Base-by-base conservation (phyloP, 1,140 invertebrate species). In the Anastatus disparis region DNA sequence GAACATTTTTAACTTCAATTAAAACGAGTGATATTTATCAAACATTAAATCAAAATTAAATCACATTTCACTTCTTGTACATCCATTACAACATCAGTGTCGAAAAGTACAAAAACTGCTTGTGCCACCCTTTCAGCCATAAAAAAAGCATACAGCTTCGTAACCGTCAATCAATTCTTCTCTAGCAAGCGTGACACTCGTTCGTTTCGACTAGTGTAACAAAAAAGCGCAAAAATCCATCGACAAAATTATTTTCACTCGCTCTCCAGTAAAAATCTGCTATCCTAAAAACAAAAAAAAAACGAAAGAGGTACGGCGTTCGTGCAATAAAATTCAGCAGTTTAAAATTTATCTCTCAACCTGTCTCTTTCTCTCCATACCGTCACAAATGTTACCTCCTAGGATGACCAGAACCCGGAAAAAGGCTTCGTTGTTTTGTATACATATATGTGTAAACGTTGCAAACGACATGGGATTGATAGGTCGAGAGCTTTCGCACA, bases 391-490 rank as follows among this genome's bases (percentile, higher is more conserved):
- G 42, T 46, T 46, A 24, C 56, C 38, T 38, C 8, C 15, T 12
- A 10, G 20, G 24, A 31, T 40, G 20, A 38, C 12, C 12, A 8
- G 56, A 31, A 59, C 31, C 58, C 58, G 58, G 42, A 46, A 62
- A 44, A 62, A 24, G 24, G 20, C 38, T 13, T 22, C 15, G n/a
- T n/a, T n/a, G n/a, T n/a, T n/a, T n/a, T n/a, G n/a, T n/a, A n/a
- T n/a, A n/a, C n/a, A n/a, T n/a, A n/a, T n/a, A n/a, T n/a, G n/a
- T n/a, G 35, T 59, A 59, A 40, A 59, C 38, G 38, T 44, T 70
- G 61, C 59, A 62, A 63, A 58, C 61, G 52, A 63, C 50, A 38
- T 56, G 27, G 59, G 52, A 70, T 63, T 64, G 61, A 70, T 70
- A 59, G 27, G 38, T 17, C 6, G 59, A 29, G 50, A 31, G 59